Evolutionary conservation across 2,888 invertebrate species (phyloP).

Genomic region (Yponomeuta cagnagella): DNA sequence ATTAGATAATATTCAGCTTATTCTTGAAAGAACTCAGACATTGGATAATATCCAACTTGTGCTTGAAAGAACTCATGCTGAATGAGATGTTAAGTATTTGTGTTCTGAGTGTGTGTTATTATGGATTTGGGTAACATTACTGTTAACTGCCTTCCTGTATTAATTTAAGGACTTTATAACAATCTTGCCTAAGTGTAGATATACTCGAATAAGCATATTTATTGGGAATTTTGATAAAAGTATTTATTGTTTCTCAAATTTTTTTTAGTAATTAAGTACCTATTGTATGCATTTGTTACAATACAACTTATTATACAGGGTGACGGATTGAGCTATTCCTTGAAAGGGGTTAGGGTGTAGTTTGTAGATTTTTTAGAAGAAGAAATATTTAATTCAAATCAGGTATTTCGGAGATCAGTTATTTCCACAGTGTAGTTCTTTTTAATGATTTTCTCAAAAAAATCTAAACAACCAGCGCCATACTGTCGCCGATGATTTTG

Average conservation of each 20-base stretch:
- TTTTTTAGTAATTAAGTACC: no score
- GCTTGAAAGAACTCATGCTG: conserved; percentile 63
- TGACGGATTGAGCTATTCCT: no score
- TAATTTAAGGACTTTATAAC: conserved; percentile 8
- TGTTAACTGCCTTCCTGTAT: conserved; percentile 15
- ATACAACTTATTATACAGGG: no score
- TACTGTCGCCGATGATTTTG: no score
- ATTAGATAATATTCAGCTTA: conserved; percentile 80
- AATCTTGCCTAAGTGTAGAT: conserved; percentile 15
- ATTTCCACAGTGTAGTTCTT: no score
- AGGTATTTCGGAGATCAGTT: no score
- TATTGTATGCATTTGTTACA: no score
- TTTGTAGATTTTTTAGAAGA: no score
- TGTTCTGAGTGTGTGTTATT: conserved; percentile 11
- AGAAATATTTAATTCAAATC: no score
- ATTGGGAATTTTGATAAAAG: conserved; percentile 14
- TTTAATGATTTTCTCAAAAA: no score
- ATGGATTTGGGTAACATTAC: neutral
- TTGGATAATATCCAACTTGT: conserved; percentile 43
- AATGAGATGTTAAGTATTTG: conserved; percentile 32
- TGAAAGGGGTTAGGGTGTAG: no score
- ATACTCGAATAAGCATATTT: conserved; percentile 14
- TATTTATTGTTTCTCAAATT: conserved; percentile 1
- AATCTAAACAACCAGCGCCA: no score
- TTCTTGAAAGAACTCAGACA: conserved; percentile 60